Conservation (phyloP, 1,140 invertebrate species). For the Eueides isabella region DNA sequence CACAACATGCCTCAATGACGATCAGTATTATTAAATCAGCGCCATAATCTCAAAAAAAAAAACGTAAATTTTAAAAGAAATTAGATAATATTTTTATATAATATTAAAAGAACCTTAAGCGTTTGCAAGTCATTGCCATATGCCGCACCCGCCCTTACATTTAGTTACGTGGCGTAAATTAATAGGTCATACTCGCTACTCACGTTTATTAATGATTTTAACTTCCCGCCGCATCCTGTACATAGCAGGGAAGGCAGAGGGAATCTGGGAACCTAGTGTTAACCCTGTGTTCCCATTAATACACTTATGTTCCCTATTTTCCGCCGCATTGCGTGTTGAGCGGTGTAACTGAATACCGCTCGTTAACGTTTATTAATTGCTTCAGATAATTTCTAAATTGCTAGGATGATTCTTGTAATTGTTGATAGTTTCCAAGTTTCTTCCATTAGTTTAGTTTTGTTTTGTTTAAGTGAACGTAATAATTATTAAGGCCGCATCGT, state of each 20-base stretch:
- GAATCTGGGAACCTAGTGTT: no score
- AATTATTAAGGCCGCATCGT: background rate
- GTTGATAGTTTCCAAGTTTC: background rate
- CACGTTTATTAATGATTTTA: conserved; percentile 1
- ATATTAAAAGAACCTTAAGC: background rate
- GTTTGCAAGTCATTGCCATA: background rate
- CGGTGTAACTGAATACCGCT: no score
- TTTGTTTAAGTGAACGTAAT: background rate
- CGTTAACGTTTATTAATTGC: conserved; percentile 5
- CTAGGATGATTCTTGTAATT: background rate
- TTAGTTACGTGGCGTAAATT: background rate
- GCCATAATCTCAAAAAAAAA: no score
- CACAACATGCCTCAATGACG: no score
- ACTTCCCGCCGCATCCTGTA: no score
- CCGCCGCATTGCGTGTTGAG: no score
- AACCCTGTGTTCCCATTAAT: no score
- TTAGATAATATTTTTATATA: no score
- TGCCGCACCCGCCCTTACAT: background rate
- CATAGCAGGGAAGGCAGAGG: no score
- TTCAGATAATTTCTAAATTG: conserved; percentile 1
- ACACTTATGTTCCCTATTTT: no score
- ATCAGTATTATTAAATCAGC: no score
- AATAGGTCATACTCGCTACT: background rate
- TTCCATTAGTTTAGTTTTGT: background rate
- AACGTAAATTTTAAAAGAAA: background rate